Conservation (phyloP, 30 jellyfish, hydroid and myxozoan genomes). For the Aurelia aurita region DNA sequence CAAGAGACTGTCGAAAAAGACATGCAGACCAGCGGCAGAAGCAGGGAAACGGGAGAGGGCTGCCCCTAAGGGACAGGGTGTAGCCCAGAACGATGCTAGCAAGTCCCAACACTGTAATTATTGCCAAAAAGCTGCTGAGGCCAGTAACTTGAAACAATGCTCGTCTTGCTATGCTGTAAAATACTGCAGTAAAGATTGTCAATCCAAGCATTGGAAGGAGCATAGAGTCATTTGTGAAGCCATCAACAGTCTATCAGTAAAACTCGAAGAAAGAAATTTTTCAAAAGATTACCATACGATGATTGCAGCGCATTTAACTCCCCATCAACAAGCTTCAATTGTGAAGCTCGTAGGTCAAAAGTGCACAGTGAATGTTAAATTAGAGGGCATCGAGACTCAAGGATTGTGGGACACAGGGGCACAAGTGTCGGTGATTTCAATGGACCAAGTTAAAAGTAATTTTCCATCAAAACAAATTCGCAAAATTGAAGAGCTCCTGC, state of each 20-base stretch:
- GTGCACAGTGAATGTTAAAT: slow-evolving; percentile 8
- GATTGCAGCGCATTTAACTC: slow-evolving; percentile 19
- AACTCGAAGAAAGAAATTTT: slow-evolving; percentile 1
- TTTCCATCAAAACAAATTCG: slow-evolving; percentile 16
- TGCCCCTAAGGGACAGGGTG: slow-evolving; percentile 28
- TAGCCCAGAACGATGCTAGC: slow-evolving; percentile 10
- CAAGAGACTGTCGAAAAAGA: slow-evolving; percentile 12
- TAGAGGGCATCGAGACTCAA: slow-evolving; percentile 13
- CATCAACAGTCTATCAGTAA: slow-evolving; percentile 4
- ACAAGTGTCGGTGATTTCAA: slow-evolving; percentile 35
- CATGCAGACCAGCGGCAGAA: slow-evolving; percentile 31
- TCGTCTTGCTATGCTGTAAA: slow-evolving; percentile 32
- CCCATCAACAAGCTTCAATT: slow-evolving; percentile 22
- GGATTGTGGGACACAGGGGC: slow-evolving; percentile 28
- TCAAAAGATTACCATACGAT: slow-evolving; percentile 1
- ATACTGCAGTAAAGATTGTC: slow-evolving; percentile 62
- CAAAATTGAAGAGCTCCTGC: slow-evolving; percentile 6
- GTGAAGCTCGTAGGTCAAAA: slow-evolving; percentile 21
- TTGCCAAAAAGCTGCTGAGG: slow-evolving; percentile 11
- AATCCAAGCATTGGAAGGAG: slow-evolving; percentile 51
- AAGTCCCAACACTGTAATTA: not conserved
- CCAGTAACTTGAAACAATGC: slow-evolving; percentile 43
- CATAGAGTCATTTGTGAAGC: slow-evolving; percentile 14
- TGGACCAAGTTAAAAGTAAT: not conserved
- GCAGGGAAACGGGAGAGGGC: slow-evolving; percentile 34